Evolutionary conservation across 1,140 invertebrate species (phyloP).

Genomic region (Tribolium castaneum): DNA sequence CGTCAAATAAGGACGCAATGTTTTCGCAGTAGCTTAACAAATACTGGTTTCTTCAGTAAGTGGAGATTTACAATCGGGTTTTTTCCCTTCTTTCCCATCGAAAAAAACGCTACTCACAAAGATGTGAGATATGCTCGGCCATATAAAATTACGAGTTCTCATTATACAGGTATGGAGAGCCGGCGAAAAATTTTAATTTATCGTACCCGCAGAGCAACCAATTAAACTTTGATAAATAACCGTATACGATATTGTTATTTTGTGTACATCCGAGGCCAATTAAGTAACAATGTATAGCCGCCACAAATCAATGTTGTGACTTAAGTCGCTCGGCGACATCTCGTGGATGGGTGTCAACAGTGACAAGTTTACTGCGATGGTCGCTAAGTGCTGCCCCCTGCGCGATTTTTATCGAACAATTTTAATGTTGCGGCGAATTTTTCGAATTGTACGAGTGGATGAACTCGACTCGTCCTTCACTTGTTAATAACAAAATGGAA

Average conservation of each 20-base stretch:
- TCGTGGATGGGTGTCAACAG: neutral
- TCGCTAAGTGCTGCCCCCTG: constrained; percentile 5
- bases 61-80: constrained; percentile 4
- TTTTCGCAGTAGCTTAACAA: constrained; percentile 4
- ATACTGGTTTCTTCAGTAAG: constrained; percentile 29
- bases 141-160: constrained; percentile 15
- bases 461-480: constrained; percentile 18
- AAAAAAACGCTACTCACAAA: neutral
- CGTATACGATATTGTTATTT: neutral
- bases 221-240: constrained; percentile 21
- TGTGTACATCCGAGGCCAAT: neutral
- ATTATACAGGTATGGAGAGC: constrained; percentile 19
- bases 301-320: neutral
- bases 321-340: neutral
- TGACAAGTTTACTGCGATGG: neutral
- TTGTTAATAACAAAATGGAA: constrained; percentile 25
- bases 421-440: neutral
- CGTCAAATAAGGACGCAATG: constrained; percentile 30
- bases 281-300: neutral
- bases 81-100: constrained; percentile 2
- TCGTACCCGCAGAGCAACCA: constrained; percentile 22
- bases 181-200: constrained; percentile 9
- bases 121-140: constrained; percentile 16
- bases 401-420: neutral
- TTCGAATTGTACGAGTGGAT: constrained; percentile 8